Percentiles rank a stretch among this genome's conserved stretches.
Evolutionary conservation across 2,113 vertebrate genomes (phyloP).

Genomic region (Corvus hawaiiensis): DNA sequence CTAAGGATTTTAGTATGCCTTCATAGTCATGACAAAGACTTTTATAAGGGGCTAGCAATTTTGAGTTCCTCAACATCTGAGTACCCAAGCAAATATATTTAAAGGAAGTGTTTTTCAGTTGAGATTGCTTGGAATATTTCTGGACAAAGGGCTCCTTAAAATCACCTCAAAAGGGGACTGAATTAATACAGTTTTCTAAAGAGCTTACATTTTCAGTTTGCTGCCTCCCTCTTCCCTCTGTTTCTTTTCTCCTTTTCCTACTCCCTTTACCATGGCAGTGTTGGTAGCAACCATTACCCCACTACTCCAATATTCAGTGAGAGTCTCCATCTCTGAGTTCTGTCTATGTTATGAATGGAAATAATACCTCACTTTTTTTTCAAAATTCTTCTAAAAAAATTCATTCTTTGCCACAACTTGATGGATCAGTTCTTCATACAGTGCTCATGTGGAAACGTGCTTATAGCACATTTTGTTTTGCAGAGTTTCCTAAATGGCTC

Average conservation of each 20-base stretch:
- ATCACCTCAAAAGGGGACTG: background rate
- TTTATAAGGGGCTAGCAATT: background rate
- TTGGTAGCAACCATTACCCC: background rate
- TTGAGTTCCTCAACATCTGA: background rate
- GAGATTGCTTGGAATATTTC: background rate
- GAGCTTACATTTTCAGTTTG: background rate
- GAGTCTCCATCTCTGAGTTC: background rate
- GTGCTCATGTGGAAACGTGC: background rate
- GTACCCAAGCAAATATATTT: background rate
- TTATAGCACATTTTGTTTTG: conserved; percentile 5
- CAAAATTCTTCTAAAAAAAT: background rate
- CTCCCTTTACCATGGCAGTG: background rate
- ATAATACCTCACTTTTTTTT: background rate
- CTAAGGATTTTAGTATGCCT: background rate
- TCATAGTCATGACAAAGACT: background rate
- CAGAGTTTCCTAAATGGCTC: conserved; percentile 28
- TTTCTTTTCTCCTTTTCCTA: background rate
- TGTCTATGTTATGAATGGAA: background rate
- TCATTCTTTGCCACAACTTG: background rate
- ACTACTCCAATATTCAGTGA: background rate
- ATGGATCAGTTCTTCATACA: background rate
- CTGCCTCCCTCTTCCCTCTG: background rate
- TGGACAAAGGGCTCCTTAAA: background rate
- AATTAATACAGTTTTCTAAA: background rate
- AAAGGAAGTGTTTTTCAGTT: background rate